These are phyloP conservation scores for Todiramphus saurophagus DNA, from an alignment of 2,113 vertebrate genomes.

Conservation along the genomic window DNA sequence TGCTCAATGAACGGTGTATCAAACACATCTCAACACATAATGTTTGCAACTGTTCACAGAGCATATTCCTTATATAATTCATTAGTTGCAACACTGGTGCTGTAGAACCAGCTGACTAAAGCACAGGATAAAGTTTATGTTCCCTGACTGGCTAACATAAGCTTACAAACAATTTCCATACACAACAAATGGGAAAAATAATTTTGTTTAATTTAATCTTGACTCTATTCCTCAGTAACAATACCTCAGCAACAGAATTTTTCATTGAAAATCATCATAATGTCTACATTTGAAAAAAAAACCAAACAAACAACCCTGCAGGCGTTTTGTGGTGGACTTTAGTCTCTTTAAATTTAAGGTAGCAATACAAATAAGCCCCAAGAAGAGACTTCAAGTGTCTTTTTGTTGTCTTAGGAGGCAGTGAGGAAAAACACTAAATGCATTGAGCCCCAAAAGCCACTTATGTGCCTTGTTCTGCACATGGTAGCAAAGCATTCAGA, in stretches of 20 bases:
- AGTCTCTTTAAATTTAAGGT: constrained; percentile 12
- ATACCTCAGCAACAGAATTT: background rate
- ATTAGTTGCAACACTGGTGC: background rate
- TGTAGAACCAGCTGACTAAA: background rate
- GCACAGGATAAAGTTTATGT: constrained; percentile 23
- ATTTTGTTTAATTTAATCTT: constrained; percentile 1
- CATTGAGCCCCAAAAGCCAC: background rate
- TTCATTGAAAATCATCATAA: background rate
- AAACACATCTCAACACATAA: constrained; percentile 18
- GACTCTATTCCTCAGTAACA: background rate
- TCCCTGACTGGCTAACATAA: constrained; percentile 28
- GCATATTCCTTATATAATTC: constrained; percentile 26
- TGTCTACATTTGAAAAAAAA: background rate
- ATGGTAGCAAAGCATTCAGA: constrained; percentile 27
- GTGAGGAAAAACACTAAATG: constrained; percentile 38
- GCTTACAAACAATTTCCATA: constrained; percentile 7
- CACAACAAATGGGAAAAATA: background rate
- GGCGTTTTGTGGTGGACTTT: background rate
- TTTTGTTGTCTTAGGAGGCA: background rate
- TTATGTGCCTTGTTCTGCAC: constrained; percentile 56
- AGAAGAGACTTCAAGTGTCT: constrained; percentile 20
- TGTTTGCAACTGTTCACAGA: background rate
- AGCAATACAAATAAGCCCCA: constrained; percentile 22
- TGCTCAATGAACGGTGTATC: constrained; percentile 7
- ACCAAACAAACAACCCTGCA: background rate